Evolutionary conservation across 1,140 invertebrate genomes (phyloP).

Genomic region (Bombus difficillimus): DNA sequence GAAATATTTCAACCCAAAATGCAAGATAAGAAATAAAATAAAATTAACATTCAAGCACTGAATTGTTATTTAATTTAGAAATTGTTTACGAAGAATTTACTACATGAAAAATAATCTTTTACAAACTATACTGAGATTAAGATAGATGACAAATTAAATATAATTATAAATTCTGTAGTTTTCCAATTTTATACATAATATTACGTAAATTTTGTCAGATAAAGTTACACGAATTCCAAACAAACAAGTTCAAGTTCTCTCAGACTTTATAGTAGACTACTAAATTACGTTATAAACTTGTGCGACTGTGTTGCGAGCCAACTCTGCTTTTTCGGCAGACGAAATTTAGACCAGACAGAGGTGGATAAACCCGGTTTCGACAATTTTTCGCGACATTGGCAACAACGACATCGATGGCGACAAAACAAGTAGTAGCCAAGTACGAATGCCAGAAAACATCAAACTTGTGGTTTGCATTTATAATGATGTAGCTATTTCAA

Average conservation of each 20-base stretch:
- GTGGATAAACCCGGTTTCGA: neutral
- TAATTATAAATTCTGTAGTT: neutral
- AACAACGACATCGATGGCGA: neutral
- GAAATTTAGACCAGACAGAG: neutral
- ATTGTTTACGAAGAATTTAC: neutral
- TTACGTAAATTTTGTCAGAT: neutral
- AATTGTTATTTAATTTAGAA: too few species aligned
- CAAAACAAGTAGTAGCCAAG: neutral
- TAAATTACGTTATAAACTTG: neutral
- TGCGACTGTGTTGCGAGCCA: neutral
- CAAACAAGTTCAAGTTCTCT: neutral
- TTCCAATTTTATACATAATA: neutral
- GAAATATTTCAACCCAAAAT: neutral
- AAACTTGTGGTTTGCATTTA: neutral
- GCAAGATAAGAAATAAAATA: neutral
- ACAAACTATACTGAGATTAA: neutral
- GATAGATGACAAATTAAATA: neutral
- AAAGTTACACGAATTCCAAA: neutral
- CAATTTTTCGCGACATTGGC: neutral
- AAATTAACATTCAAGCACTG: neutral
- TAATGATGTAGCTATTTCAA: slow-evolving; percentile 1
- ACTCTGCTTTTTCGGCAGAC: neutral
- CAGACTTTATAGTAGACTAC: neutral
- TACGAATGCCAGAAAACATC: neutral
- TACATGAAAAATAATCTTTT: neutral